Percentiles rank a stretch among this genome's conserved stretches.
Evolutionary conservation across 2,888 invertebrate species (phyloP).

Genomic region (Tortricodes alternella): DNA sequence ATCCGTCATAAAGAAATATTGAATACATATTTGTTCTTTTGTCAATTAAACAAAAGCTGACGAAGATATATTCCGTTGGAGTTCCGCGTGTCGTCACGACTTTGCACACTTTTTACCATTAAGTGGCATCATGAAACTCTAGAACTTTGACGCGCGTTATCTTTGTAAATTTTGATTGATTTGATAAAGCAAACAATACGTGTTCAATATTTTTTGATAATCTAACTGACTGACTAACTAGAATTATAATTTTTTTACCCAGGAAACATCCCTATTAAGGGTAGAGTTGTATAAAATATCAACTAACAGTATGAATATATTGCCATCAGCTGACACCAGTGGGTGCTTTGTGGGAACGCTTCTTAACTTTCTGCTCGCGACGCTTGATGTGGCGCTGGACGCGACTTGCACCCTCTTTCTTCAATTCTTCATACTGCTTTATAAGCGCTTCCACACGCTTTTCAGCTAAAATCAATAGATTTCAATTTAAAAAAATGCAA

Average conservation of each 20-base stretch:
- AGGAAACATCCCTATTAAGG: background rate
- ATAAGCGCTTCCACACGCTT: slow-evolving; percentile 88
- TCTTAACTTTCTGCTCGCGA: slow-evolving; percentile 88
- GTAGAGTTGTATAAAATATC: background rate
- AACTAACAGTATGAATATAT: slow-evolving; percentile 6
- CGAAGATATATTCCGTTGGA: too few relatives aligned
- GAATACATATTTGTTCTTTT: too few relatives aligned
- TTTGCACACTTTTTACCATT: too few relatives aligned
- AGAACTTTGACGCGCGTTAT: too few relatives aligned
- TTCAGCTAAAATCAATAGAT: slow-evolving; percentile 86
- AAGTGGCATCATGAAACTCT: too few relatives aligned
- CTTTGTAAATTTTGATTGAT: too few relatives aligned
- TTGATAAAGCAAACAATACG: background rate
- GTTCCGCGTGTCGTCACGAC: too few relatives aligned
- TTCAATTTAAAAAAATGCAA: slow-evolving; percentile 17
- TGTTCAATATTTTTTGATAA: too few relatives aligned
- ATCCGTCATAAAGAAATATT: too few relatives aligned
- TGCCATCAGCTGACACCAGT: slow-evolving; percentile 50
- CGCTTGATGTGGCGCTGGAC: slow-evolving; percentile 91
- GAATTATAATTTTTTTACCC: too few relatives aligned
- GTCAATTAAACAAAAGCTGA: too few relatives aligned
- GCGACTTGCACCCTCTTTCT: slow-evolving; percentile 87
- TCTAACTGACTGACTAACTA: too few relatives aligned
- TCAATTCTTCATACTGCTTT: slow-evolving; percentile 90
- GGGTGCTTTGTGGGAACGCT: slow-evolving; percentile 63